Percentiles rank a stretch among this genome's conserved stretches.
Evolutionary conservation across 2,113 vertebrate species (phyloP).

Genomic region (Lycocorax pyrrhopterus): DNA sequence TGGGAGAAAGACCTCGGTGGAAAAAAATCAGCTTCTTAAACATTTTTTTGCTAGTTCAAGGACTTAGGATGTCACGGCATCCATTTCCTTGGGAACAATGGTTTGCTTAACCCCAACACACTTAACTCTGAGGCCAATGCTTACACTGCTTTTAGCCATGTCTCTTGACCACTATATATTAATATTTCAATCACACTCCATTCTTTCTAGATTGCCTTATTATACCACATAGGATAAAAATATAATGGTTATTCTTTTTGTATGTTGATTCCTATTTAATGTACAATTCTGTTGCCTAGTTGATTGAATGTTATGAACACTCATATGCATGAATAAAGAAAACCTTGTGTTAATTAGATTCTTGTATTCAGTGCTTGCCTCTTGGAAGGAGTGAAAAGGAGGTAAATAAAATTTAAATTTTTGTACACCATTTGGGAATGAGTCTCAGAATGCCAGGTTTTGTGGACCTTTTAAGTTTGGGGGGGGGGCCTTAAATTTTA

Average conservation of each 20-base stretch:
- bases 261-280: neutral
- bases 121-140: neutral
- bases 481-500: neutral
- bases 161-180: neutral
- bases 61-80: neutral
- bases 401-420: neutral
- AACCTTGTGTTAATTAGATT: neutral
- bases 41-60: neutral
- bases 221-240: neutral
- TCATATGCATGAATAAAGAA: neutral
- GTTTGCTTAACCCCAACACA: neutral
- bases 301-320: neutral
- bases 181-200: neutral
- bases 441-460: neutral
- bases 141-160: neutral
- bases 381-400: neutral
- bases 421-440: neutral
- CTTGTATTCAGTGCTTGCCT: neutral
- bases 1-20: neutral
- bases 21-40: neutral
- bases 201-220: neutral
- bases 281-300: neutral
- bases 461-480: neutral
- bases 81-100: neutral
- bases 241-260: neutral